A percentile compares a stretch with the other conserved stretches of the same genome.
These are phyloP conservation scores for Zosterops hypoxanthus DNA, from an alignment of 2,113 vertebrate species.

Conservation along the genomic window DNA sequence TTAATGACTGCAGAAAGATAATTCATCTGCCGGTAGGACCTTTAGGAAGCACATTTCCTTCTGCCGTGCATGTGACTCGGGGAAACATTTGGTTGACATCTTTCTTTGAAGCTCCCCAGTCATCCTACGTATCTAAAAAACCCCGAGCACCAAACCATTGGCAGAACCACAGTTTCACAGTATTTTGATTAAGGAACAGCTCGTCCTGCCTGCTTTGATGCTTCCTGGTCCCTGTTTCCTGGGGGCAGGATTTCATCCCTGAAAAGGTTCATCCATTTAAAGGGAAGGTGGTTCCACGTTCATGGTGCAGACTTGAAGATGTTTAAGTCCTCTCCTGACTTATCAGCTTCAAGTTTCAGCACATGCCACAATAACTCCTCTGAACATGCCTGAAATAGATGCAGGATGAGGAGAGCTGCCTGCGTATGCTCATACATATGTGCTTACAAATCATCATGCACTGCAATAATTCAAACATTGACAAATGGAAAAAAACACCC, in stretches of 20 bases:
- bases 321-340: not conserved
- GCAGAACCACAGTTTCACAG: constrained; percentile 9
- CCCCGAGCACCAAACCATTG: not conserved
- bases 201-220: not conserved
- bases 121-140: not conserved
- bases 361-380: not conserved
- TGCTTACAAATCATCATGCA: not conserved
- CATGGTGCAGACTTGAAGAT: not conserved
- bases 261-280: not conserved
- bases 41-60: constrained; percentile 59
- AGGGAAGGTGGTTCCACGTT: not conserved
- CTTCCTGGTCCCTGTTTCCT: not conserved
- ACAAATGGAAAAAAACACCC: not conserved
- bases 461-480: not conserved
- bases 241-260: not conserved
- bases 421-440: not conserved
- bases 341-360: not conserved
- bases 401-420: not conserved
- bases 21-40: constrained; percentile 7
- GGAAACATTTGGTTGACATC: constrained; percentile 61
- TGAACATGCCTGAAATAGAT: not conserved
- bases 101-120: constrained; percentile 47
- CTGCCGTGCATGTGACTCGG: constrained; percentile 12
- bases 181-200: constrained; percentile 38
- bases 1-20: not conserved